These are phyloP conservation scores for Cephus spinipes DNA, from an alignment of 2,888 invertebrate genomes.

Conservation along the genomic window DNA sequence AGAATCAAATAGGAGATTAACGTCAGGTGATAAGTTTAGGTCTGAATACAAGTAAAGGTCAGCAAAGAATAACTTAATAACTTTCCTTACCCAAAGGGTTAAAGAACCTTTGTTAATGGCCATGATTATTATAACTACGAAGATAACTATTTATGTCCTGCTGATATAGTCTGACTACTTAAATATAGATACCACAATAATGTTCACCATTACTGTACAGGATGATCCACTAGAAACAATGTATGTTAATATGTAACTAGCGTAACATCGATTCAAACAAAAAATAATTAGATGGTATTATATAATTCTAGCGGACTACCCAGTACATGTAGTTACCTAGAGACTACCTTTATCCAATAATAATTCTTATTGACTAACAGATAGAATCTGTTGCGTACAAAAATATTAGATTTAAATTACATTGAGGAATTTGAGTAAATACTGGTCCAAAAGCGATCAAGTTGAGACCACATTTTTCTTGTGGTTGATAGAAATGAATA, in stretches of 20 bases:
- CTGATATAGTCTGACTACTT: neutral
- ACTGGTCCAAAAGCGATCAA: neutral
- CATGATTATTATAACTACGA: neutral
- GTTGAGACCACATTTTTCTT: neutral
- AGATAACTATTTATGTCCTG: neutral
- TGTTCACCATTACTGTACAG: neutral
- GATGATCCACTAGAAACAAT: neutral
- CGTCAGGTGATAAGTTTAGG: neutral
- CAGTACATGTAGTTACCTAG: neutral
- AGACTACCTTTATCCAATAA: neutral
- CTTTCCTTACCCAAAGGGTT: neutral
- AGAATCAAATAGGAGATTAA: neutral
- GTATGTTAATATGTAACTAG: neutral
- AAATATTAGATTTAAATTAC: conserved; percentile 2
- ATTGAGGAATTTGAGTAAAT: conserved; percentile 1
- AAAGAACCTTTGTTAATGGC: neutral
- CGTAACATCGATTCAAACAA: neutral
- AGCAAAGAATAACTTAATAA: neutral
- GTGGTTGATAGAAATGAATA: neutral
- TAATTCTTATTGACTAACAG: neutral
- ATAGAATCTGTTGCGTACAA: neutral
- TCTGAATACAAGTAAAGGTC: neutral
- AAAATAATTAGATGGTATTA: neutral
- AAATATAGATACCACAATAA: neutral
- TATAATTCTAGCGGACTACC: neutral